These are phyloP conservation scores for Nymphalis urticae DNA, from an alignment of 2,888 invertebrate genomes.

Conservation along the genomic window DNA sequence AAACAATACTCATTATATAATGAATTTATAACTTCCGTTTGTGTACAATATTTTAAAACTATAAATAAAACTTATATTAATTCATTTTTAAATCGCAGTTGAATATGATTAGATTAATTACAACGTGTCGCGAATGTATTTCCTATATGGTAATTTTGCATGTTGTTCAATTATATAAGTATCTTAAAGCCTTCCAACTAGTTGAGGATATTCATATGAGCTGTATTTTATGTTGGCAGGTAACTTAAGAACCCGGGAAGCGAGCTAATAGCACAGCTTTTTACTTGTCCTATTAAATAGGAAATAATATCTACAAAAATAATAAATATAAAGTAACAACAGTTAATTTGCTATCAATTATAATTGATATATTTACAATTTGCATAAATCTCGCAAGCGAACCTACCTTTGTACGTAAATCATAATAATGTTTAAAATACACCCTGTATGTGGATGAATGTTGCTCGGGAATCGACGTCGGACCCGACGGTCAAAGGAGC, in stretches of 20 bases:
- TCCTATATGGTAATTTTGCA: too few species aligned
- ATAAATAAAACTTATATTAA: too few species aligned
- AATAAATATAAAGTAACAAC: slow-evolving; percentile 13
- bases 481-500: slow-evolving; percentile 50
- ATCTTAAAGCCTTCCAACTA: background rate
- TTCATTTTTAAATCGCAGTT: too few species aligned
- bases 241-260: slow-evolving; percentile 21
- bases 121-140: too few species aligned
- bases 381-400: background rate
- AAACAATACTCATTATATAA: too few species aligned
- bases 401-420: slow-evolving; percentile 28
- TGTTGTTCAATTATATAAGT: background rate
- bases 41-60: too few species aligned
- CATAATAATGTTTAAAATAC: slow-evolving; percentile 36
- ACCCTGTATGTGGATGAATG: slow-evolving; percentile 25
- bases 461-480: slow-evolving; percentile 45
- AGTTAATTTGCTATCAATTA: slow-evolving; percentile 47
- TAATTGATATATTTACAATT: slow-evolving; percentile 3
- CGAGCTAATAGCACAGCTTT: slow-evolving; percentile 23
- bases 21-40: too few species aligned
- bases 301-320: slow-evolving; percentile 18
- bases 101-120: too few species aligned
- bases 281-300: slow-evolving; percentile 13
- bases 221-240: slow-evolving; percentile 10
- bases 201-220: background rate